Percentiles rank a stretch among this genome's conserved stretches.
Conservation (phyloP, 2,888 invertebrate species). For the Graphium colonna region DNA sequence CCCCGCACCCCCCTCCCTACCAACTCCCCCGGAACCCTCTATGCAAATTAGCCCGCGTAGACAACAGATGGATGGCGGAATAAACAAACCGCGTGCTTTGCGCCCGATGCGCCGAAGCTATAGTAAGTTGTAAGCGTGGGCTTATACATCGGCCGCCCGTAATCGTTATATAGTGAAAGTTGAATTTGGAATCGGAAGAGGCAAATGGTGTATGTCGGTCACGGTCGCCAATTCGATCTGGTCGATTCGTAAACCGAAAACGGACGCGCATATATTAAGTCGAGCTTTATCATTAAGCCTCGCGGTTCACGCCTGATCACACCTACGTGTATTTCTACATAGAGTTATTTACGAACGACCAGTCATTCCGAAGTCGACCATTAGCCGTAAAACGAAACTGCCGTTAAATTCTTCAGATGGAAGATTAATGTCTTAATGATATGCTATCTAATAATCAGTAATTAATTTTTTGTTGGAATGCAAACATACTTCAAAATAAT, state of each 20-base stretch:
- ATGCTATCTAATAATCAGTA: background rate
- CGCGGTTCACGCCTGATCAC: slow-evolving; percentile 12
- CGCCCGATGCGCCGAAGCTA: slow-evolving; percentile 35
- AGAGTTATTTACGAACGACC: slow-evolving; percentile 22
- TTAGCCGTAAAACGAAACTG: slow-evolving; percentile 1
- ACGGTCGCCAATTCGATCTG: slow-evolving; percentile 42
- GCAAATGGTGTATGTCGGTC: slow-evolving; percentile 38
- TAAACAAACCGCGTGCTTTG: slow-evolving; percentile 76
- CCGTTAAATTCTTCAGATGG: background rate
- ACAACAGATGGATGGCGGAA: slow-evolving; percentile 79
- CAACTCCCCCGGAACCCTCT: slow-evolving; percentile 48
- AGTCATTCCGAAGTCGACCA: background rate
- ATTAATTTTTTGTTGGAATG: background rate
- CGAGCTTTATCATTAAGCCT: slow-evolving; percentile 5
- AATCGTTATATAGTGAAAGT: background rate
- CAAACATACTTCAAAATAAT: background rate
- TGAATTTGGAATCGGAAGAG: slow-evolving; percentile 11
- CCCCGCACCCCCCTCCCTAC: slow-evolving; percentile 32
- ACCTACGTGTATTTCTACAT: slow-evolving; percentile 1
- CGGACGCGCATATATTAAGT: slow-evolving; percentile 28
- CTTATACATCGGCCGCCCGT: background rate
- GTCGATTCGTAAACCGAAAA: slow-evolving; percentile 47
- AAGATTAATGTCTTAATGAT: background rate
- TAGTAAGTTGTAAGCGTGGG: background rate
- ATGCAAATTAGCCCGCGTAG: slow-evolving; percentile 79